Evolutionary conservation across 2,888 invertebrate species (phyloP).

Genomic region (Drosophila prolongata): DNA sequence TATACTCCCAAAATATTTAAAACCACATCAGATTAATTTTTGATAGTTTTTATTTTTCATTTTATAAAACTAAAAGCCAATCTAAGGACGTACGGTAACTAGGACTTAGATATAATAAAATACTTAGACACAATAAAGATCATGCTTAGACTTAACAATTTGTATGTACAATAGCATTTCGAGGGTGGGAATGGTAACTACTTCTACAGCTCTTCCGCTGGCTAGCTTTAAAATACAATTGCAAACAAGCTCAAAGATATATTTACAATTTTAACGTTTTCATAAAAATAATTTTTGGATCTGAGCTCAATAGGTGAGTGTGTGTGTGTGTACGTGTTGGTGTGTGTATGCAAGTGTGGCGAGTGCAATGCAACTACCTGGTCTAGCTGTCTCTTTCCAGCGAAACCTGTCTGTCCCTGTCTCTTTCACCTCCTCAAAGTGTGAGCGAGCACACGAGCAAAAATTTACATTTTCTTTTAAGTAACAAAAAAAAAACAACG

Average conservation of each 20-base stretch:
- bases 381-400: slow-evolving; percentile 22
- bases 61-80: slow-evolving; percentile 57
- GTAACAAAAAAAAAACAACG: slow-evolving; percentile 53
- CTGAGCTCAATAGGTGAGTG: slow-evolving; percentile 64
- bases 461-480: slow-evolving; percentile 66
- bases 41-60: slow-evolving; percentile 53
- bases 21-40: slow-evolving; percentile 16
- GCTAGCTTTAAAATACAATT: slow-evolving; percentile 33
- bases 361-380: slow-evolving; percentile 51
- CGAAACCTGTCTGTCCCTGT: slow-evolving; percentile 21
- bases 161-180: slow-evolving; percentile 60
- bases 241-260: slow-evolving; percentile 37
- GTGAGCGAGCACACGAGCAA: slow-evolving; percentile 47
- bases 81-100: slow-evolving; percentile 46
- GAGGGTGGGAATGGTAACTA: slow-evolving; percentile 43
- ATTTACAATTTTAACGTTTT: slow-evolving; percentile 42
- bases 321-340: slow-evolving; percentile 18
- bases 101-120: slow-evolving; percentile 49
- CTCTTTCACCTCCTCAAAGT: slow-evolving; percentile 28
- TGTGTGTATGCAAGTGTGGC: slow-evolving; percentile 18
- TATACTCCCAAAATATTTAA: background rate
- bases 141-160: slow-evolving; percentile 58
- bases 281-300: slow-evolving; percentile 70
- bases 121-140: slow-evolving; percentile 49
- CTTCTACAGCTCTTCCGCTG: slow-evolving; percentile 11